Evolutionary conservation across 1,140 invertebrate genomes (phyloP), one percentile per base, ranked within the genome.

Genomic region (Sweltsa coloradensis): DNA sequence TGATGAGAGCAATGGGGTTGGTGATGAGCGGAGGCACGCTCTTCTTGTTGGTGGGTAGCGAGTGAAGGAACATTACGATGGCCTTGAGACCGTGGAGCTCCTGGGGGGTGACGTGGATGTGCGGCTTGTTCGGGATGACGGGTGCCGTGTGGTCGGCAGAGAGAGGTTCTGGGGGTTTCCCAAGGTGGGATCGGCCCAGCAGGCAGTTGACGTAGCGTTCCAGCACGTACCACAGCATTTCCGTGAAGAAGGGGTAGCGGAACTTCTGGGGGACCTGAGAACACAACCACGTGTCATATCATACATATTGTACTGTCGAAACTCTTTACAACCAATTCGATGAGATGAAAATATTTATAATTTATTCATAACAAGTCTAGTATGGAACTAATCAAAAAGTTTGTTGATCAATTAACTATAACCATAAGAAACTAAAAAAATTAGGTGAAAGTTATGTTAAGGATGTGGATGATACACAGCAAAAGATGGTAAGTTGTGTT

Each of bases 201-300:
- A 97, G 65, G 39, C 88, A 87, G 55, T 84, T 77, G 3, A 97
- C 88, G 64, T 97, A 97, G 26, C 89, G 74, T 57, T 93, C 91
- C 27, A 97, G 67, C 2, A 97, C 92, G 66, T 98, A 98, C 94
- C 94, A 98, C 19, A 95, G 68, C 81, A 97, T 95, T 71, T 97
- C 93, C 4, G 87, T 92, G 64, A 94, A 97, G 67, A 95, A 97
- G 13, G 94, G 94, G 66, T 97, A 98, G 0, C 93, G 78, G 68
- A 96, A 97, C 70, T 97, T 97, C 55, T 92, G 85, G 2, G 91
- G 91, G 24, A 98, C 89, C 82, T 88, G 27, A 39, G 63, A 37
- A 37, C 7, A 5, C 16, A 37, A n/a, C 5, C 5, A n/a, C n/a
- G n/a, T n/a, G n/a, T n/a, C n/a, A n/a, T n/a, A n/a, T n/a, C n/a